Evolutionary conservation across 1,140 invertebrate genomes (phyloP), one percentile per base, ranked within the genome.

Genomic region (Radopholus similis): DNA sequence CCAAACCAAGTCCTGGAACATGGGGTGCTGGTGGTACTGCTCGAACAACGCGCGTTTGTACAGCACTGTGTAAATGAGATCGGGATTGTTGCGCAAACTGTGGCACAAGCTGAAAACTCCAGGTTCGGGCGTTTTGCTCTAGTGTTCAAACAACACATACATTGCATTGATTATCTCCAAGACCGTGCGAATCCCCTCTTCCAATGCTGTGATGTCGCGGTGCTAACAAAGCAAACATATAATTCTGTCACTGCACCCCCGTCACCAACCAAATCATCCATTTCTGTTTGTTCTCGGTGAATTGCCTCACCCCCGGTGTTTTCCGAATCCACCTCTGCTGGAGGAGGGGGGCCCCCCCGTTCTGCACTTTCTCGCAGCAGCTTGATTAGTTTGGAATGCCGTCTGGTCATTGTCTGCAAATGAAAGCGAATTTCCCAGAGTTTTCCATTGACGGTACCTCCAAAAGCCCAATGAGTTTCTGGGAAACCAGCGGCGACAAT

Each of bases 401-500:
- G 56, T 66, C 73, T 76, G 30, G 76, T 77, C 58, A 80, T 74
- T 32, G 66, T 64, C 63, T 70, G 59, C 26, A 72, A 74, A 75
- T 21, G 58, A 42, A 51, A 85, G 18, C n/a, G n/a, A 40, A 58
- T 28, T 15, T 15, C 47, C 15, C 23, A 11, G 23, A n/a, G n/a
- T 47, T 47, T 47, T 47, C 26, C 13, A 5, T 5, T n/a, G n/a
- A 18, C 44, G 0, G 13, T n/a, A 83, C 73, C 77, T 83, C 78
- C 1, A 81, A 47, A n/a, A 83, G 58, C 9, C 79, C 79, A 58
- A 83, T 77, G 4, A 81, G 84, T 79, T 93, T 87, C 84, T 99
- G 94, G 73, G 92, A 91, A 28, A 97, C 95, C 84, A 95, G 95
- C 0, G 93, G 91, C 85, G 97, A 93, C 23, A 99, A 85, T 65